A percentile compares a stretch with the other conserved stretches of the same genome.
These are phyloP conservation scores for Agonopterix subpropinquella DNA, from an alignment of 2,888 invertebrate species.

Conservation along the genomic window DNA sequence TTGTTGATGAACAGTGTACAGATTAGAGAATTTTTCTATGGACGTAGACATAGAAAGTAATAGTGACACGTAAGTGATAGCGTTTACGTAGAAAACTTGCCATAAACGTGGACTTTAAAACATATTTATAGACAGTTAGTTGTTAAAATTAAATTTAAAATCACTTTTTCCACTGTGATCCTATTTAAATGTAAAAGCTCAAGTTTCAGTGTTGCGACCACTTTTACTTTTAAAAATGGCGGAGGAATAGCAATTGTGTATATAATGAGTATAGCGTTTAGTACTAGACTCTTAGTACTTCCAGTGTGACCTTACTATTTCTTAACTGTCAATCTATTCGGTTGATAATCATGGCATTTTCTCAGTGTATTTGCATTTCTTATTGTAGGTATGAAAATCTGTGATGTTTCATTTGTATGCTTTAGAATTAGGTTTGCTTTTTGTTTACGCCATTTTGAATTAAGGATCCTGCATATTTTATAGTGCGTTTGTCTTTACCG, in stretches of 20 bases:
- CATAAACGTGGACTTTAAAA: constrained; percentile 67
- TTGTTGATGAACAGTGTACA: constrained; percentile 51
- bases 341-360: constrained; percentile 42
- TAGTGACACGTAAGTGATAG: constrained; percentile 60
- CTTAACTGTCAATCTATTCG: constrained; percentile 36
- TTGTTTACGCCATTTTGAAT: background rate
- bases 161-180: constrained; percentile 76
- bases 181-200: constrained; percentile 71
- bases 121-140: constrained; percentile 30
- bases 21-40: constrained; percentile 68
- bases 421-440: constrained; percentile 34
- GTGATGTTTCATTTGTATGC: constrained; percentile 59
- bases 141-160: constrained; percentile 55
- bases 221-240: constrained; percentile 29
- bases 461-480: too few relatives aligned
- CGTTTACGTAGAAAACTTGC: constrained; percentile 68
- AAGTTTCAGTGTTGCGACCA: constrained; percentile 64
- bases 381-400: constrained; percentile 58
- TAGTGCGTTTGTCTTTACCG: too few relatives aligned
- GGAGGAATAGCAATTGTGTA: constrained; percentile 52
- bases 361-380: constrained; percentile 34
- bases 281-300: constrained; percentile 56
- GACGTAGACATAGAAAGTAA: constrained; percentile 49
- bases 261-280: constrained; percentile 45
- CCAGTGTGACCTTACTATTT: constrained; percentile 68